These are phyloP conservation scores for Mus pahari DNA, from an alignment of 2,113 vertebrate species.

Conservation along the genomic window DNA sequence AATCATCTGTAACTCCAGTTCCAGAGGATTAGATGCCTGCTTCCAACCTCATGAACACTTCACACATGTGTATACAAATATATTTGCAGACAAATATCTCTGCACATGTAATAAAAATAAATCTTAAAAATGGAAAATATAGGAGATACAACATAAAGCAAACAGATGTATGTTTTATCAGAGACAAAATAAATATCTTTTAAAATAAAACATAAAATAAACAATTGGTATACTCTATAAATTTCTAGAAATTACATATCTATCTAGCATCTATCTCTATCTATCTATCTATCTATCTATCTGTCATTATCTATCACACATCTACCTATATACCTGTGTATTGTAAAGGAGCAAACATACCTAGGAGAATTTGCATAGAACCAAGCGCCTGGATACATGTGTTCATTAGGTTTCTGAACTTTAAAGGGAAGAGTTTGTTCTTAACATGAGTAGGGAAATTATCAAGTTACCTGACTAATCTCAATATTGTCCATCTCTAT, in stretches of 20 bases:
- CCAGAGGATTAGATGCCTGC: neutral
- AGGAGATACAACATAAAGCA: neutral
- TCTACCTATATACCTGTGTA: neutral
- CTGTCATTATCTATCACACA: neutral
- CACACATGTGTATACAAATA: neutral
- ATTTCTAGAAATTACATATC: conserved; percentile 6
- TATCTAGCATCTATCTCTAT: neutral
- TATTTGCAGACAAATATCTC: neutral
- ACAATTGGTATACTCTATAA: neutral
- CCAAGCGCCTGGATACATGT: neutral
- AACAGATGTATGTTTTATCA: neutral
- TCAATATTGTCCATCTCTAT: neutral
- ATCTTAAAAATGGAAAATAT: neutral
- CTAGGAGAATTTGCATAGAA: neutral
- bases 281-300: neutral
- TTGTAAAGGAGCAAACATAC: neutral
- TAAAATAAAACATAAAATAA: neutral
- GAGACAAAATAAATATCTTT: neutral
- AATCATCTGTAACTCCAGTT: neutral
- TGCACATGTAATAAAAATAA: neutral
- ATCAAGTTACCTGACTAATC: neutral
- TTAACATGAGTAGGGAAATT: neutral
- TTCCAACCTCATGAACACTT: neutral
- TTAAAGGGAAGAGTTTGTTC: neutral
- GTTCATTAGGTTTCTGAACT: neutral